Percentiles rank a stretch among this genome's conserved stretches.
Conservation (phyloP, 2,797 vertebrate species). For the Darevskia nairensis region DNA sequence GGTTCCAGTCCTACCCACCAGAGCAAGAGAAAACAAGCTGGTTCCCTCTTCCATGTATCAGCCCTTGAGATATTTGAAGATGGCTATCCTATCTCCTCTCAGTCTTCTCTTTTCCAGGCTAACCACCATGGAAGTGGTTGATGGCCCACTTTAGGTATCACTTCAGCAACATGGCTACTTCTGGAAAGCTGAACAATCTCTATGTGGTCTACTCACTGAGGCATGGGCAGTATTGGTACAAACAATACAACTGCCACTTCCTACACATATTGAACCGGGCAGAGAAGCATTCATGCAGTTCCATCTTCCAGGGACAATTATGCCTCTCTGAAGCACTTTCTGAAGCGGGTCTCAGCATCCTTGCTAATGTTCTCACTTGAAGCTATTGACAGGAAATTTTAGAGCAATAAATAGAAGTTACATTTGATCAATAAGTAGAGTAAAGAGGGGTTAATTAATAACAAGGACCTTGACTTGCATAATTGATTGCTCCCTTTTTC, state of each 20-base stretch:
- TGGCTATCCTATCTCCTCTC: no score
- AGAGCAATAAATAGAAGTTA: constrained; percentile 56
- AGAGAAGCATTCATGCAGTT: not conserved
- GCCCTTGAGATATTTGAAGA: no score
- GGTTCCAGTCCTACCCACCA: no score
- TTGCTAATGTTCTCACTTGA: constrained; percentile 3
- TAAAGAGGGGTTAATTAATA: constrained; percentile 46
- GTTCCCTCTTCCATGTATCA: no score
- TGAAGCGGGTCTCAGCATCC: not conserved
- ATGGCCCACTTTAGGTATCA: not conserved
- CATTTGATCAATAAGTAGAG: constrained; percentile 26
- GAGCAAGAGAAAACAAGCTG: no score
- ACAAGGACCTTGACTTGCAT: constrained; percentile 7
- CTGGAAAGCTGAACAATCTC: not conserved
- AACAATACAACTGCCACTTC: not conserved
- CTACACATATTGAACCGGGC: not conserved
- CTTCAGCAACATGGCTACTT: not conserved
- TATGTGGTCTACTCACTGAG: not conserved
- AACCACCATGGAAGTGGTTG: not conserved
- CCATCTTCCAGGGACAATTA: not conserved
- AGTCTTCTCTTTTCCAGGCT: no score
- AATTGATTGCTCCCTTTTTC: constrained; percentile 22
- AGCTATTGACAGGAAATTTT: constrained; percentile 26
- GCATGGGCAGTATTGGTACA: not conserved
- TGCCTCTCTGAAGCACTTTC: not conserved